Conservation (phyloP, 2,797 vertebrate species). For the Enteromius treurensis region DNA sequence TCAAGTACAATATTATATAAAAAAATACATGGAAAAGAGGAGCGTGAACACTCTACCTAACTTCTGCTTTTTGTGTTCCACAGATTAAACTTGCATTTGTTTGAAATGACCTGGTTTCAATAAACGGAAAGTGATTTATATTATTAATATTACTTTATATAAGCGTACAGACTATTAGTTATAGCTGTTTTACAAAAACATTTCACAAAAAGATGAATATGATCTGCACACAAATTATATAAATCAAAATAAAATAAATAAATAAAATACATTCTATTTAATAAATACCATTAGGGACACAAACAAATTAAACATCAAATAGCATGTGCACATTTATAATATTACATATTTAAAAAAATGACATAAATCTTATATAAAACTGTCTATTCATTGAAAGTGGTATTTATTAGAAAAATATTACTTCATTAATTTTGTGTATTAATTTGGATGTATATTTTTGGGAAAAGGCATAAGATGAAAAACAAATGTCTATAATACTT, state of each 20-base stretch:
- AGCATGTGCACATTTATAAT: neutral
- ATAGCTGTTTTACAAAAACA: neutral
- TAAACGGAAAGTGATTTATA: neutral
- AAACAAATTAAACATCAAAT: neutral
- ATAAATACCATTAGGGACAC: neutral
- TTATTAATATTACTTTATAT: neutral
- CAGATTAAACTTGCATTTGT: neutral
- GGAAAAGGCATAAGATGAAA: neutral
- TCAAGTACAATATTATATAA: neutral
- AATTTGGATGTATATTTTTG: neutral
- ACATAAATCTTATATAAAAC: neutral
- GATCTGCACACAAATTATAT: neutral
- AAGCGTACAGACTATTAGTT: neutral
- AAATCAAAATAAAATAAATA: neutral
- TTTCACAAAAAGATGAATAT: neutral
- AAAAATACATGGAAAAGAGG: too few species aligned
- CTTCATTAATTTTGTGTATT: neutral
- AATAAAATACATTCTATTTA: neutral
- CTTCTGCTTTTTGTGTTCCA: neutral
- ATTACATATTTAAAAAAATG: neutral
- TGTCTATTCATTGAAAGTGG: neutral
- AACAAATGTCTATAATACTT: neutral
- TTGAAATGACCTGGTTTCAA: neutral
- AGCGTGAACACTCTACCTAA: neutral
- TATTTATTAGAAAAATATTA: neutral